These are phyloP conservation scores for Lochmaea crataegi DNA, from an alignment of 2,888 invertebrate species.

Conservation along the genomic window DNA sequence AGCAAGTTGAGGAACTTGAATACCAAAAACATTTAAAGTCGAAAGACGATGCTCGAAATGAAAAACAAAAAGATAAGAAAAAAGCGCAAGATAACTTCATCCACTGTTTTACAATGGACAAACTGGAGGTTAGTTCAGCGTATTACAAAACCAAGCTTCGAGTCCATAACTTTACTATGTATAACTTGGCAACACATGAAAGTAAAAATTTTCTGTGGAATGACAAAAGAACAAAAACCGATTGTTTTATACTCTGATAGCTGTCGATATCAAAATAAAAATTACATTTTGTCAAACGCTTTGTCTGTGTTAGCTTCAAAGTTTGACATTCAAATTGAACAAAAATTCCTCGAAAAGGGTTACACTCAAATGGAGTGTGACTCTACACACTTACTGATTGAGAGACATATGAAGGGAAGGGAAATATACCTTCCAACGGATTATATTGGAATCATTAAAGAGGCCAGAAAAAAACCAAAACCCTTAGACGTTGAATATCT, in stretches of 20 bases:
- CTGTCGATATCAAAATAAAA: slow-evolving; percentile 24
- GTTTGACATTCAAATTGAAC: slow-evolving; percentile 32
- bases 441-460: no score
- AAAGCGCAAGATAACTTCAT: slow-evolving; percentile 33
- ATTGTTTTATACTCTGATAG: no score
- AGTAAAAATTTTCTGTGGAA: slow-evolving; percentile 40
- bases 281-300: slow-evolving; percentile 28
- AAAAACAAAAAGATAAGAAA: slow-evolving; percentile 29
- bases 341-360: slow-evolving; percentile 33
- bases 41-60: no score
- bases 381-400: slow-evolving; percentile 9
- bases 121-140: slow-evolving; percentile 50
- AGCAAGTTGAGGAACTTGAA: no score
- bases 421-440: no score
- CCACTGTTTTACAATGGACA: slow-evolving; percentile 32
- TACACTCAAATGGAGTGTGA: background rate
- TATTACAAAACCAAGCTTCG: slow-evolving; percentile 52
- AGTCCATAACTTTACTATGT: slow-evolving; percentile 44
- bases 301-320: slow-evolving; percentile 31
- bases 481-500: no score
- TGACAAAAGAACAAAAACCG: slow-evolving; percentile 14
- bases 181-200: slow-evolving; percentile 47
- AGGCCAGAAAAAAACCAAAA: no score
- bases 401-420: no score
- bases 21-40: no score